These are phyloP conservation scores for Galleria mellonella DNA, from an alignment of 1,140 invertebrate genomes.

Conservation along the genomic window DNA sequence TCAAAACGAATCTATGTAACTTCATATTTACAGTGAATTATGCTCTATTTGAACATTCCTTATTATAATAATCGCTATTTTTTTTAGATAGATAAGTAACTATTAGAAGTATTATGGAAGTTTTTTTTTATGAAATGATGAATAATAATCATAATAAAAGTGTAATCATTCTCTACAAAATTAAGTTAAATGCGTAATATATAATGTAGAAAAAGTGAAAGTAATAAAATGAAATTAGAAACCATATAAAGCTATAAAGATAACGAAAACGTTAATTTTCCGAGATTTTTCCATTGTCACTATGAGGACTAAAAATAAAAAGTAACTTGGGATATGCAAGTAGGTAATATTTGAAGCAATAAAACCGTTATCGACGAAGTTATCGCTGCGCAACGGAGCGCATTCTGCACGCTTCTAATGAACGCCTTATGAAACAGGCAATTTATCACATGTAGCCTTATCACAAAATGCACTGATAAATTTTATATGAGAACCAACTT, in stretches of 20 bases:
- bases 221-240: too few species aligned
- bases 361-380: conserved; percentile 62
- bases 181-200: too few species aligned
- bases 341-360: conserved; percentile 66
- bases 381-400: conserved; percentile 67
- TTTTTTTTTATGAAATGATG: too few species aligned
- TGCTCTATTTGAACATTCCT: conserved; percentile 1
- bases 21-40: not conserved
- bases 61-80: too few species aligned
- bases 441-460: conserved; percentile 69
- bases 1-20: conserved; percentile 18
- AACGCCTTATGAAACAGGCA: conserved; percentile 71
- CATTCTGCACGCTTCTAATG: conserved; percentile 71
- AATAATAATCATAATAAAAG: too few species aligned
- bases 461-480: conserved; percentile 63
- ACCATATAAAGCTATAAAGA: conserved; percentile 1
- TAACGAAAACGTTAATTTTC: conserved; percentile 5
- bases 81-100: too few species aligned
- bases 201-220: not conserved
- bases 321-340: conserved; percentile 40
- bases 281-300: conserved; percentile 19
- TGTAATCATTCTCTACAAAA: too few species aligned
- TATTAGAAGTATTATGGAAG: too few species aligned
- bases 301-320: conserved; percentile 30
- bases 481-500: conserved; percentile 61